A percentile compares a stretch with the other conserved stretches of the same genome.
Evolutionary conservation across 2,888 invertebrate species (phyloP).

Genomic region (Watsonalla cultraria): DNA sequence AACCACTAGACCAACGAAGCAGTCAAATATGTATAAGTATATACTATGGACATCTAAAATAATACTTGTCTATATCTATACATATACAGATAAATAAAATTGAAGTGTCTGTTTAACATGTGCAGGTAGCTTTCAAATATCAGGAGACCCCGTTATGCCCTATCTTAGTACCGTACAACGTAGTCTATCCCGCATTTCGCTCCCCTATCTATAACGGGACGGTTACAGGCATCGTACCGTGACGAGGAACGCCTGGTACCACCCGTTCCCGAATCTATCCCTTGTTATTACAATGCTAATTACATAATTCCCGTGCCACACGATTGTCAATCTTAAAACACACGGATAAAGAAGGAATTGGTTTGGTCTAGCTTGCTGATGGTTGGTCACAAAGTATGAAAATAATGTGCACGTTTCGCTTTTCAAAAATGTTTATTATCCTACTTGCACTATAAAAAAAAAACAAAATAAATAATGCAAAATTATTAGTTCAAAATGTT

Average conservation of each 20-base stretch:
- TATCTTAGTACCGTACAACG: too few species aligned
- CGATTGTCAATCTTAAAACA: neutral
- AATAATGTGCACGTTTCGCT: neutral
- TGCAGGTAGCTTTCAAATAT: too few species aligned
- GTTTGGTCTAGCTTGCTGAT: neutral
- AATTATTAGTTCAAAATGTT: too few species aligned
- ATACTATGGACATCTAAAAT: too few species aligned
- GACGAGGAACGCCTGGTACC: slow-evolving; percentile 6
- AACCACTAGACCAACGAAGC: too few species aligned
- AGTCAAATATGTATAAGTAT: too few species aligned
- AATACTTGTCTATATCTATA: too few species aligned
- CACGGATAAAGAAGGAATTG: neutral
- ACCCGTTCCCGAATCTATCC: slow-evolving; percentile 5
- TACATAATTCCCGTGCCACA: neutral
- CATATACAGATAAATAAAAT: too few species aligned
- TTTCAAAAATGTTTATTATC: neutral
- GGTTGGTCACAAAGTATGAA: neutral
- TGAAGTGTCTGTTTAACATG: too few species aligned
- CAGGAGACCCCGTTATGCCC: too few species aligned
- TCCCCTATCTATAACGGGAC: slow-evolving; percentile 4
- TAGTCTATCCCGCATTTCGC: slow-evolving; percentile 2
- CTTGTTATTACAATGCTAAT: slow-evolving; percentile 2
- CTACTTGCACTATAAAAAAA: too few species aligned
- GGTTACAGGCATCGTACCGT: slow-evolving; percentile 1
- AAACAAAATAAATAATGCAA: too few species aligned